Evolutionary conservation across 1,140 invertebrate species (phyloP), one percentile per base, ranked within the genome.

Genomic region (Drosophila littoralis): DNA sequence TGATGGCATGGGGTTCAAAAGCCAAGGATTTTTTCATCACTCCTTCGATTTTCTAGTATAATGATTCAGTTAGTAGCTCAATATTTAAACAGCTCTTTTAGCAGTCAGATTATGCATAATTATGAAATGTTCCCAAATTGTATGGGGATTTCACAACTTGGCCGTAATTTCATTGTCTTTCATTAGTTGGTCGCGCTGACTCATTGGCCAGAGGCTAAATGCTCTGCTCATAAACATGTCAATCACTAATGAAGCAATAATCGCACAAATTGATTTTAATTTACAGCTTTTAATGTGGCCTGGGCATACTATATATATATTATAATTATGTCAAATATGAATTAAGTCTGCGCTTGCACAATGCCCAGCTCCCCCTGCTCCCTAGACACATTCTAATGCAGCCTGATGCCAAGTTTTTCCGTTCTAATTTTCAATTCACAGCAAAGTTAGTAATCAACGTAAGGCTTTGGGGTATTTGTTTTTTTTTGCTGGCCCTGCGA

Each of bases 301-400:
- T 7, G 33, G 54, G 59, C 52, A 50, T 61, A 51, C 77, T 5
- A 28, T 5, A 68, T 76, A 68, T 76, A 55, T 48, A 79, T 76
- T 88, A 79, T 70, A 82, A 88, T 86, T 80, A 83, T 77, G 69
- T 79, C 76, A 86, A 77, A 63, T 63, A 43, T 80, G 65, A 51
- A 74, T 86, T 70, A 73, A 67, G 42, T 46, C 33, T 6, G 40
- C 1, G 40, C 40, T 61, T 65, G 60, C 51, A 61, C 17, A 12
- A 9, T 40, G 46, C 33, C 28, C 52, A 12, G 9, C 22, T 5
- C 4, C 4, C 22, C 22, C 22, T 28, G 22, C 22, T 35, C 15
- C 9, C 17, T n/a, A 13, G 12, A 6, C 22, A 48, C 17, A 17
- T 13, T 38, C 46, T 17, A 36, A 46, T 67, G 50, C 48, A 70